phyloP scores from a whole-genome alignment of 2,797 vertebrate species.

The Jordanella pulchra region DNA sequence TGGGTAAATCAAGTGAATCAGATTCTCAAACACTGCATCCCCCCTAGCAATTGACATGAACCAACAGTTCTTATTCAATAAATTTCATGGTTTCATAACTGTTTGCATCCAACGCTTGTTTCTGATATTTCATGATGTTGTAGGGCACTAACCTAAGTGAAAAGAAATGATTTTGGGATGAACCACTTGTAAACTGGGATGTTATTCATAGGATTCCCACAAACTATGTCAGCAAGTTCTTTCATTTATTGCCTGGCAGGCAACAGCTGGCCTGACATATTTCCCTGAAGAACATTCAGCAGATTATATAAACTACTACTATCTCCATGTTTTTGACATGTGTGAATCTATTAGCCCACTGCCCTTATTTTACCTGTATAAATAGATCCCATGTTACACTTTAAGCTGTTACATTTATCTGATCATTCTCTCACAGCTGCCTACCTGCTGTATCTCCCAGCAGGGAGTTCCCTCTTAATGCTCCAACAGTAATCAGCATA shows the following conservation, averaged over 20 bases:
- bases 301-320: conserved; percentile 10
- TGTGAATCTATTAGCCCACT: not conserved
- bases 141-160: not conserved
- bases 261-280: conserved; percentile 28
- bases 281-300: conserved; percentile 24
- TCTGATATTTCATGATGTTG: not conserved
- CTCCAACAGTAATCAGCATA: conserved; percentile 20
- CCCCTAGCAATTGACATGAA: not conserved
- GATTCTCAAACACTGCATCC: not conserved
- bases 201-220: conserved; percentile 16
- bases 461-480: conserved; percentile 32
- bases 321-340: conserved; percentile 3
- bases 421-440: conserved; percentile 12
- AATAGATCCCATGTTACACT: not conserved
- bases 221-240: conserved; percentile 6
- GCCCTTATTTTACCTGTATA: not conserved
- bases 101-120: not conserved
- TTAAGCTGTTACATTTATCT: conserved; percentile 11
- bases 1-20: not conserved
- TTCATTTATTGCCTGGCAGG: conserved; percentile 4
- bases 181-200: conserved; percentile 3
- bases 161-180: conserved; percentile 3
- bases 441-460: conserved; percentile 41
- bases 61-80: conserved; percentile 13
- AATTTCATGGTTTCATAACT: conserved; percentile 21